These are phyloP conservation scores for Caenorhabditis macrosperma DNA, from an alignment of 2,888 invertebrate species.

Conservation along the genomic window DNA sequence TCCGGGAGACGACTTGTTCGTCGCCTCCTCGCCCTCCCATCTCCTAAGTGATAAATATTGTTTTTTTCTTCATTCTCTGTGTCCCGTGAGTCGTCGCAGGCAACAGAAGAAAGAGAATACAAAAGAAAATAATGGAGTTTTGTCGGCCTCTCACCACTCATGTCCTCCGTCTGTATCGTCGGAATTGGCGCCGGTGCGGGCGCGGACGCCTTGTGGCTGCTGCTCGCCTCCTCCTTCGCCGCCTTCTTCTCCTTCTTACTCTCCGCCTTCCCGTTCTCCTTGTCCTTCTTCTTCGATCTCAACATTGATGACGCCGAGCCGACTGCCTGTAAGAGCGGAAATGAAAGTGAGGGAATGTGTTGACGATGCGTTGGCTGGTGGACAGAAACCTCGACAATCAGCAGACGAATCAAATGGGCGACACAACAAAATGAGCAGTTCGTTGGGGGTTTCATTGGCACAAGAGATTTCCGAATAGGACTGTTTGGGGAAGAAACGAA, in stretches of 20 bases:
- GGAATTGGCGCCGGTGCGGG: slow-evolving; percentile 41
- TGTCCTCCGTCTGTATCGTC: slow-evolving; percentile 60
- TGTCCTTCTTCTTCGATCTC: slow-evolving; percentile 67
- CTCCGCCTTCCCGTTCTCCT: slow-evolving; percentile 51
- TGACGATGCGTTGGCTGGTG: no score
- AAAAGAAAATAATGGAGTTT: background rate
- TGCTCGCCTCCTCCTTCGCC: slow-evolving; percentile 29
- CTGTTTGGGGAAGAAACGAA: no score
- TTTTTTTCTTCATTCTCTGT: background rate
- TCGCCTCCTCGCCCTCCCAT: background rate
- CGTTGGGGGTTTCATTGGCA: no score
- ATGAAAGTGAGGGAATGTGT: background rate
- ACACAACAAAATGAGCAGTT: no score
- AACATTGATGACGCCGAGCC: slow-evolving; percentile 67
- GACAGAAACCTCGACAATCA: background rate
- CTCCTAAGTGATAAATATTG: slow-evolving; percentile 45
- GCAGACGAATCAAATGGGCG: no score
- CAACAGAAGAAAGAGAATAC: background rate
- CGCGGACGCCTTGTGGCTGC: no score
- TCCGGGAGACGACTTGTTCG: slow-evolving; percentile 3
- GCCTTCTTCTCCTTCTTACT: slow-evolving; percentile 53
- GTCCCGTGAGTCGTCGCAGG: no score
- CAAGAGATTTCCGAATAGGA: no score
- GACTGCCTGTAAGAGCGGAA: slow-evolving; percentile 51
- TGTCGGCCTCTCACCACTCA: slow-evolving; percentile 27